These are phyloP conservation scores for Premnoplex brunnescens DNA, from an alignment of 2,797 vertebrate species.

Conservation along the genomic window DNA sequence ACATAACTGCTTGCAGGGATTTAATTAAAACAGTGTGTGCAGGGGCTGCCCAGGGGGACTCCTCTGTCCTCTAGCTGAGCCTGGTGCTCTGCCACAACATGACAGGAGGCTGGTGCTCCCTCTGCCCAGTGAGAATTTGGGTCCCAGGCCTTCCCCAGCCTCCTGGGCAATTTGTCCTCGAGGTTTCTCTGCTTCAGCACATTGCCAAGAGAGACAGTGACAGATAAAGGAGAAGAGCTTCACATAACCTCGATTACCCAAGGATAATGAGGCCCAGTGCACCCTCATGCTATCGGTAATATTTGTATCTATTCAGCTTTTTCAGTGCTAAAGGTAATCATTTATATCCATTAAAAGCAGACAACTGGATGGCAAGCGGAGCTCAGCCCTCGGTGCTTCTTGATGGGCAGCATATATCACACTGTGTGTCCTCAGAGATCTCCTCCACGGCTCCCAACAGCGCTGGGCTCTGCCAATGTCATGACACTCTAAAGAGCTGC, in stretches of 20 bases:
- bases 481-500: neutral
- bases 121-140: fast-evolving
- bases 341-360: constrained; percentile 47
- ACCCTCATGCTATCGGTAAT: neutral
- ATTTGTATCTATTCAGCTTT: constrained; percentile 62
- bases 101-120: neutral
- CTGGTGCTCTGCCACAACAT: neutral
- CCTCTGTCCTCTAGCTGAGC: neutral
- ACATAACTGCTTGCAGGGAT: neutral
- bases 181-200: neutral
- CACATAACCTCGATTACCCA: constrained; percentile 66
- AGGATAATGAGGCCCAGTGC: constrained; percentile 48
- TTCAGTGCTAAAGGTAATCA: neutral
- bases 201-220: constrained; percentile 17
- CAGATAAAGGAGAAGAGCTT: constrained; percentile 20
- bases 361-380: neutral
- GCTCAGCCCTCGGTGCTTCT: neutral
- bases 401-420: neutral
- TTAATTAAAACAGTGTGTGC: fast-evolving
- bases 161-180: neutral
- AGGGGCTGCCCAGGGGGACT: neutral
- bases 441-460: fast-evolving
- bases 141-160: neutral
- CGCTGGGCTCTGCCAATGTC: neutral
- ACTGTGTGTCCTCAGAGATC: neutral